phyloP scores from a whole-genome alignment of 2,113 vertebrate genomes.

The Piaya cayana region DNA sequence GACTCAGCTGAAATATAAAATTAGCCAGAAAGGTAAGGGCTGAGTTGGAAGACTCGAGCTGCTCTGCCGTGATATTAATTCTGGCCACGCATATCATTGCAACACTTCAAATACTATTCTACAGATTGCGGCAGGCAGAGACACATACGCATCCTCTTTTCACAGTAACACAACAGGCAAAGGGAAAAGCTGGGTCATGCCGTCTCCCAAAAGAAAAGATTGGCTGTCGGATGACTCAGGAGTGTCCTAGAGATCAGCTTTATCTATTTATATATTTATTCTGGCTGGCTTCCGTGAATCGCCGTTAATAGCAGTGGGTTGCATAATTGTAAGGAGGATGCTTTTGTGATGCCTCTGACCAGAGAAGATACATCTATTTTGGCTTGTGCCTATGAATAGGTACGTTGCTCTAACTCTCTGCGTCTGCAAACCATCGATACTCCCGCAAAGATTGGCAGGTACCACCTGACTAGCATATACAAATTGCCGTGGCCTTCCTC shows the following conservation, averaged over 20 bases:
- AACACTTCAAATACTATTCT: neutral
- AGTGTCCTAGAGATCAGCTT: conserved; percentile 25
- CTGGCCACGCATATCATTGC: neutral
- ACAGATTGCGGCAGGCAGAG: neutral
- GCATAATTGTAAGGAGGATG: conserved; percentile 31
- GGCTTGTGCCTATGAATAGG: conserved; percentile 26
- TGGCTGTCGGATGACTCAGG: conserved; percentile 35
- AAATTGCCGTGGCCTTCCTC: conserved; percentile 52
- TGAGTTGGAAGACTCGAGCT: neutral
- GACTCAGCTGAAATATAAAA: conserved; percentile 11
- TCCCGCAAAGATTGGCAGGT: conserved; percentile 42
- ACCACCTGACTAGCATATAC: conserved; percentile 16
- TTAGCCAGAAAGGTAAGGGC: neutral
- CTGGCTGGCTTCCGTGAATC: neutral
- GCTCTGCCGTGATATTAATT: neutral
- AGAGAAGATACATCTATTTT: conserved; percentile 35
- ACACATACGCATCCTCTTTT: neutral
- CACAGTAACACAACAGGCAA: neutral
- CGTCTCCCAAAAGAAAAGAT: neutral
- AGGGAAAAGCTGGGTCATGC: neutral
- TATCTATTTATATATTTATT: conserved; percentile 34
- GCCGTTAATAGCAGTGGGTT: conserved; percentile 26
- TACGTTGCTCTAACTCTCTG: neutral
- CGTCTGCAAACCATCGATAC: conserved; percentile 32
- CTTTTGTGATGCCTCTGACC: conserved; percentile 39